phyloP scores from a whole-genome alignment of 2,113 vertebrate species.

The Phoenicopterus ruber region DNA sequence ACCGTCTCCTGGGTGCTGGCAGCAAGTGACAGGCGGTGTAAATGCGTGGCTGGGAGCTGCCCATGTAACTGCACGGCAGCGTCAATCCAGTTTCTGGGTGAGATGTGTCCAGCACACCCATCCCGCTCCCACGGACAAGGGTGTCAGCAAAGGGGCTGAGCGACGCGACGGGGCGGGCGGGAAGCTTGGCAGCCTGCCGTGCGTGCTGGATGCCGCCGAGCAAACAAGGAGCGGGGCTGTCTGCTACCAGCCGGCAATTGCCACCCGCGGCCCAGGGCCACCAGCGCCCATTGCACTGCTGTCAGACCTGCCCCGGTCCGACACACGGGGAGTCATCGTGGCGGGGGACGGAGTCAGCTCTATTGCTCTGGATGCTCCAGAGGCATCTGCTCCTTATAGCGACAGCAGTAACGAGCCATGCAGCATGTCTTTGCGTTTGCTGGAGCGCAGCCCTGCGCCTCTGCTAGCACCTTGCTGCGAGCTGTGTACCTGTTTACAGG shows the following conservation, averaged over 20 bases:
- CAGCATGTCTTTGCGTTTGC: neutral
- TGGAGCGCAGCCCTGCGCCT: neutral
- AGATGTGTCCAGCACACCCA: neutral
- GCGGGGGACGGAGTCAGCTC: neutral
- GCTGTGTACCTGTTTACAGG: neutral
- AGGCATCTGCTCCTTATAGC: neutral
- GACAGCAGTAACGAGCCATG: fast-evolving
- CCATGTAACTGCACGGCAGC: fast-evolving
- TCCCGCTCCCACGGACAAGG: fast-evolving
- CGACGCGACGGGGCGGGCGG: fast-evolving
- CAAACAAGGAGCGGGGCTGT: neutral
- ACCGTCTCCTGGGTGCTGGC: neutral
- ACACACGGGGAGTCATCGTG: fast-evolving
- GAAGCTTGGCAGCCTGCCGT: neutral
- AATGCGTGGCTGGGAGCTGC: neutral
- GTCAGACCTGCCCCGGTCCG: neutral
- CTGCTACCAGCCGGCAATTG: neutral
- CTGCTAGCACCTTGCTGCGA: neutral
- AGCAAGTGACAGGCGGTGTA: neutral
- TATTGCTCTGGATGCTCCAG: neutral
- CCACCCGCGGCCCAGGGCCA: neutral
- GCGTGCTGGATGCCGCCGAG: neutral
- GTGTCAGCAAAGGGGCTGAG: neutral
- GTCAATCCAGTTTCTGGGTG: neutral
- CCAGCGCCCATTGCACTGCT: neutral